These are phyloP conservation scores for Archivesica marissinica DNA, from an alignment of 1,140 invertebrate genomes.

Conservation along the genomic window DNA sequence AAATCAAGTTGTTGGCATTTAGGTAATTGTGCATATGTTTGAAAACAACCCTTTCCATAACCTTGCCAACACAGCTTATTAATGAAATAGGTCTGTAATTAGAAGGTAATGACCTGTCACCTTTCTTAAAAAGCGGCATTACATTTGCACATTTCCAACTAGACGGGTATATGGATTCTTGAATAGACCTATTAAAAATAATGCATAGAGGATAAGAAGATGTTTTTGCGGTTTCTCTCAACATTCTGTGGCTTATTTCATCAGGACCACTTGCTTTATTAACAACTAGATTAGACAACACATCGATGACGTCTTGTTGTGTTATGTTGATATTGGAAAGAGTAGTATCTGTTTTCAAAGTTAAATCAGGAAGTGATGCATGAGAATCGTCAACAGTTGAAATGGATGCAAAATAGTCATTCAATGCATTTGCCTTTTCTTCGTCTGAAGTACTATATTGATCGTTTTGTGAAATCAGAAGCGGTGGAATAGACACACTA, in stretches of 20 bases:
- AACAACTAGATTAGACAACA: too few relatives aligned
- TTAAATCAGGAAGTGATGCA: background rate
- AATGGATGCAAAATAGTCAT: slow-evolving; percentile 36
- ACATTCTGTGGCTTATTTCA: slow-evolving; percentile 36
- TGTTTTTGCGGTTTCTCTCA: background rate
- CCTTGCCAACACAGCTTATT: background rate
- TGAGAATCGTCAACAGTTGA: slow-evolving; percentile 5
- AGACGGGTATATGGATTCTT: background rate
- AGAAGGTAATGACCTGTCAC: background rate
- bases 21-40: slow-evolving; percentile 18
- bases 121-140: slow-evolving; percentile 28
- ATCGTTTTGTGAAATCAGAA: background rate
- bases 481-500: background rate
- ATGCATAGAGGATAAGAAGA: slow-evolving; percentile 10
- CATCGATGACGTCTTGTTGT: background rate
- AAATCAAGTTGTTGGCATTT: background rate
- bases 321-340: background rate
- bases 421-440: background rate
- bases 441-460: background rate
- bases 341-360: background rate
- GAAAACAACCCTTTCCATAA: slow-evolving; percentile 17
- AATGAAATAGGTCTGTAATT: slow-evolving; percentile 50
- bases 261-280: too few relatives aligned
- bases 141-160: slow-evolving; percentile 35
- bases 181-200: slow-evolving; percentile 26